These are phyloP conservation scores for Pseudorasbora parva DNA, from an alignment of 2,113 vertebrate genomes.

Conservation along the genomic window DNA sequence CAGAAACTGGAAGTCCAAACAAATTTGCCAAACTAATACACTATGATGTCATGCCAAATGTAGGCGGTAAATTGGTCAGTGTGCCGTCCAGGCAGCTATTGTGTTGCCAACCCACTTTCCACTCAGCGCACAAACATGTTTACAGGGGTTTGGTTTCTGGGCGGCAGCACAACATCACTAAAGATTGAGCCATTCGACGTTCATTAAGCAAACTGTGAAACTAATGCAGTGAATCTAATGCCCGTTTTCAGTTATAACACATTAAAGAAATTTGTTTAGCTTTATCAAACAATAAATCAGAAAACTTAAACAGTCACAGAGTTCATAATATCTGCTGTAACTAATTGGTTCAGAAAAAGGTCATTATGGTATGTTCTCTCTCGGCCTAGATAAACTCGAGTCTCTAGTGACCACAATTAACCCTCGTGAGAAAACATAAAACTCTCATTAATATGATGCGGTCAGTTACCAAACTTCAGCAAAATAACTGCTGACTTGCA, in stretches of 20 bases:
- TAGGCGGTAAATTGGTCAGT: constrained; percentile 51
- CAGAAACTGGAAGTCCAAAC: not conserved
- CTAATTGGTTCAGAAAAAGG: not conserved
- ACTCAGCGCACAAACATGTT: constrained; percentile 59
- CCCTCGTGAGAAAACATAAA: not conserved
- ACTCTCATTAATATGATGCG: not conserved
- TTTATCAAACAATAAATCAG: not conserved
- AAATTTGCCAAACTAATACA: constrained; percentile 45
- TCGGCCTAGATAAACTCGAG: not conserved
- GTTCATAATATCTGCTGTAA: not conserved
- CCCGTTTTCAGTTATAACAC: not conserved
- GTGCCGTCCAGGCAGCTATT: constrained; percentile 55
- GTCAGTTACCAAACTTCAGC: not conserved
- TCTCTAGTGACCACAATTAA: not conserved
- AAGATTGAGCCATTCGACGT: not conserved
- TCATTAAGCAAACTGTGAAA: not conserved
- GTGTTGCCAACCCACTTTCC: constrained; percentile 64
- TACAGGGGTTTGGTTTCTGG: constrained; percentile 42
- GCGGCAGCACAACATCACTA: not conserved
- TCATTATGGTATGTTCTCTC: not conserved
- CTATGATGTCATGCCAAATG: constrained; percentile 60
- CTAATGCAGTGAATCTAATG: not conserved
- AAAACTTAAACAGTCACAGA: not conserved
- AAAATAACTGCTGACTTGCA: not conserved
- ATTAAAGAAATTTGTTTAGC: not conserved